These are phyloP conservation scores for Hycleus phaleratus DNA, from an alignment of 1,140 invertebrate genomes.

Conservation along the genomic window DNA sequence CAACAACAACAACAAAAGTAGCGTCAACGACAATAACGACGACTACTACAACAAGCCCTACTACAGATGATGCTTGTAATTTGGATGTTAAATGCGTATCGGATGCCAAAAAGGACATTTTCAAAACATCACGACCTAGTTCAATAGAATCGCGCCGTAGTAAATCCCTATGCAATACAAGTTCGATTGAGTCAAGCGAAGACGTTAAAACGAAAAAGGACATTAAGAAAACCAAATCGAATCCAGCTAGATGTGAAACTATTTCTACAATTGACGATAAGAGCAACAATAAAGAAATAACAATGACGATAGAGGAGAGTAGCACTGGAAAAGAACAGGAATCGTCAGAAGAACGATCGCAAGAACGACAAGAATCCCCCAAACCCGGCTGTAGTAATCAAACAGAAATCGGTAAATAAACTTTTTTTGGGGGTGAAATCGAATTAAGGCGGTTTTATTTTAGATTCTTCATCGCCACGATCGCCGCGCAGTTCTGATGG, in stretches of 20 bases:
- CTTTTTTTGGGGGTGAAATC: no score
- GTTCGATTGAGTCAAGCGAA: conserved; percentile 28
- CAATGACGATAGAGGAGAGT: conserved; percentile 32
- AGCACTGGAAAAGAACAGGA: conserved; percentile 27
- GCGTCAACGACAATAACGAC: neutral
- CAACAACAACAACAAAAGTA: neutral
- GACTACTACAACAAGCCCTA: neutral
- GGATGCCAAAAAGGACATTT: conserved; percentile 22
- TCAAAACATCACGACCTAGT: conserved; percentile 20
- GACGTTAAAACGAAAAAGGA: conserved; percentile 29
- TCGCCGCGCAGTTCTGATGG: conserved; percentile 34
- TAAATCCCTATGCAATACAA: conserved; percentile 31
- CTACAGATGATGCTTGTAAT: conserved; percentile 17
- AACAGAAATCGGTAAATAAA: conserved; percentile 31
- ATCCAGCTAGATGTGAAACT: conserved; percentile 23
- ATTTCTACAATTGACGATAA: neutral
- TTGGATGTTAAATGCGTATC: conserved; percentile 18
- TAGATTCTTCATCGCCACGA: conserved; percentile 35
- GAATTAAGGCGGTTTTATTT: no score
- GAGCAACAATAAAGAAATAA: conserved; percentile 15
- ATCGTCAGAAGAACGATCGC: conserved; percentile 21
- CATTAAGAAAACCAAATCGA: conserved; percentile 33
- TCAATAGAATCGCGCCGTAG: conserved; percentile 31
- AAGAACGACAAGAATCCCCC: conserved; percentile 28
- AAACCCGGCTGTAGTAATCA: conserved; percentile 36